Evolutionary conservation across 2,113 vertebrate species (phyloP).

Genomic region (Argyrosomus japonicus): DNA sequence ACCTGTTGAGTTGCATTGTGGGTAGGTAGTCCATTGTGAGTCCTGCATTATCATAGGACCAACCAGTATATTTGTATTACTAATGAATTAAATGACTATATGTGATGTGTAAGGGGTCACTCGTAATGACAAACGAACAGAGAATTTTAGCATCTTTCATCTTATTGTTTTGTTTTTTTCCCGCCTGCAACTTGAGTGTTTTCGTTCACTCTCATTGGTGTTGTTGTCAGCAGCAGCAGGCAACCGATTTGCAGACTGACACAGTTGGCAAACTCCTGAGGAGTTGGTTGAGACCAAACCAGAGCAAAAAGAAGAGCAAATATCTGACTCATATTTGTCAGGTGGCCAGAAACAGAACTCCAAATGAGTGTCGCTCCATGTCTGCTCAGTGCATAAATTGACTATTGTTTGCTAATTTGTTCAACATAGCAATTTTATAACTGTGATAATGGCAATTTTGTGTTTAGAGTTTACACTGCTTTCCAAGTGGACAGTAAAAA

Average conservation of each 20-base stretch:
- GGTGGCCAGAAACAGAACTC: not conserved
- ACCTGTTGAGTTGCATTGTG: not conserved
- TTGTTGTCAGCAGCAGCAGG: not conserved
- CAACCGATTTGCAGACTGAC: not conserved
- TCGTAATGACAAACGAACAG: not conserved
- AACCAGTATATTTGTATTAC: not conserved
- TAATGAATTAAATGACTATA: not conserved
- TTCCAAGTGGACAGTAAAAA: not conserved
- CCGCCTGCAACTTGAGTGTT: not conserved
- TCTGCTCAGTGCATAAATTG: not conserved
- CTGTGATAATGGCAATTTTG: not conserved
- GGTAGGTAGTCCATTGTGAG: not conserved
- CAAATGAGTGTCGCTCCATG: not conserved
- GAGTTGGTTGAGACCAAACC: conserved; percentile 19
- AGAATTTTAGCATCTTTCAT: not conserved
- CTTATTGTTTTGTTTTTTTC: not conserved
- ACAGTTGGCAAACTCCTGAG: not conserved
- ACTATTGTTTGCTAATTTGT: not conserved
- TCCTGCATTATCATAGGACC: not conserved
- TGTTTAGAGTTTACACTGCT: not conserved
- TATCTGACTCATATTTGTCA: not conserved
- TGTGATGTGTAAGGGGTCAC: not conserved
- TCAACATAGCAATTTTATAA: not conserved
- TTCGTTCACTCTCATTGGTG: not conserved
- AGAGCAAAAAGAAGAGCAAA: not conserved